Evolutionary conservation across 92 coral and sea anemone genomes (phyloP), one percentile per base, ranked within the genome.

Genomic region (Blastomussa wellsi): DNA sequence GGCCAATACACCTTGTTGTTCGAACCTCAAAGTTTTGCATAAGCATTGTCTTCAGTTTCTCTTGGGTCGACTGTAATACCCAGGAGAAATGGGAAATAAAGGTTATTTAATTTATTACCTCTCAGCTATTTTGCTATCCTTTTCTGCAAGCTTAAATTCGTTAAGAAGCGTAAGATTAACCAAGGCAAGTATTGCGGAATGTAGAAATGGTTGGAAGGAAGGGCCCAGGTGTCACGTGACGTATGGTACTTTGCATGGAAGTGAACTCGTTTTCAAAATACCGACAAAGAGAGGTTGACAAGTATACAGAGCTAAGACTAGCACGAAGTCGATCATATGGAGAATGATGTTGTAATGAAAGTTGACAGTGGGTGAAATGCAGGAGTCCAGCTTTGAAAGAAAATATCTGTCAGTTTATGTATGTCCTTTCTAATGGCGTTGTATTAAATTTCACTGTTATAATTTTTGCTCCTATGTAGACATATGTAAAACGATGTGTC

Each of bases 401-500:
- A 17, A 26, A 62, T 26, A 62, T 62, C 35, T 10, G 33, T 26
- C 17, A 62, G 15, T 26, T 26, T 26, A 3, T 44, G 12, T 44
- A 39, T 39, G 32, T 42, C 11, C 55, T 77, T 32, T 59, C 49
- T 66, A 77, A 53, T 77, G 69, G 70, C 49, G 35, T 77, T 35
- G 51, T 3, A 47, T 80, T 6, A n/a, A 66, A 29, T 65, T 65
- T 42, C 22, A 17, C 57, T 62, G 33, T 9, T 35, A 62, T 26
- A 62, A 62, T 62, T 9, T 62, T 26, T 62, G 33, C 68, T 17
- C 68, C 28, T 0, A 62, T 28, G 31, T 62, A 9, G 68, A 28
- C 32, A 26, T 14, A 60, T n/a, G 67, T 4, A 26, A 60, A 62
- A 62, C 1, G 68, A 26, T 62, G 15, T 11, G 14, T 60, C 31